These are phyloP conservation scores for Eulimnadia texana DNA, from an alignment of 1,140 invertebrate genomes.

Conservation along the genomic window DNA sequence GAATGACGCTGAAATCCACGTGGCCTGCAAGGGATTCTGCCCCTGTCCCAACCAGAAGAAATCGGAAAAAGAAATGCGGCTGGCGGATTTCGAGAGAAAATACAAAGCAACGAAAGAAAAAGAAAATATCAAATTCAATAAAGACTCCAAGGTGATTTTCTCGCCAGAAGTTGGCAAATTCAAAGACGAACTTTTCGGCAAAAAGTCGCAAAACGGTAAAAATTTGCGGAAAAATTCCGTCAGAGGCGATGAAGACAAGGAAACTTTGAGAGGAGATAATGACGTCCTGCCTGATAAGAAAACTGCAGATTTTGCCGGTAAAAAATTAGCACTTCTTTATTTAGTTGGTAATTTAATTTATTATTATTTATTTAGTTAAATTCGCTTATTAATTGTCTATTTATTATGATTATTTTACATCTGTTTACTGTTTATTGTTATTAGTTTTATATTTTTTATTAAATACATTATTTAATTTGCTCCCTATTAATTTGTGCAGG, in stretches of 20 bases:
- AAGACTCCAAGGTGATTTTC: slow-evolving; percentile 17
- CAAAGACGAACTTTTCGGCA: slow-evolving; percentile 12
- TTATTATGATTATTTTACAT: background rate
- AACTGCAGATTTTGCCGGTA: slow-evolving; percentile 4
- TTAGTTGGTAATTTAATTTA: background rate
- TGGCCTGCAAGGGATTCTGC: slow-evolving; percentile 75
- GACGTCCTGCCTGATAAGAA: slow-evolving; percentile 33
- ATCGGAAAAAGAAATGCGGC: slow-evolving; percentile 32
- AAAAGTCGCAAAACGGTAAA: background rate
- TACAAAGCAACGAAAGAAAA: slow-evolving; percentile 40
- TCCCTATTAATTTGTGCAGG: slow-evolving; percentile 26
- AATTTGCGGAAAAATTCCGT: background rate
- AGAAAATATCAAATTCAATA: slow-evolving; percentile 18
- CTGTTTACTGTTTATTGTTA: background rate
- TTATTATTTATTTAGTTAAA: background rate
- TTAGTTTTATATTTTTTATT: background rate
- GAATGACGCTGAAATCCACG: slow-evolving; percentile 52
- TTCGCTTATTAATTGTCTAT: background rate
- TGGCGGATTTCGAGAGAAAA: slow-evolving; percentile 47
- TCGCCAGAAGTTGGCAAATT: slow-evolving; percentile 10
- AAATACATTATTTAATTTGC: background rate
- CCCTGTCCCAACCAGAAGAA: slow-evolving; percentile 43
- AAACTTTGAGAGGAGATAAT: slow-evolving; percentile 47
- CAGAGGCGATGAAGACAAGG: slow-evolving; percentile 41
- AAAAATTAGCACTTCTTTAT: slow-evolving; percentile 1